Evolutionary conservation across 1,140 invertebrate genomes (phyloP), one percentile per base, ranked within the genome.

Genomic region (Uloborus diversus): DNA sequence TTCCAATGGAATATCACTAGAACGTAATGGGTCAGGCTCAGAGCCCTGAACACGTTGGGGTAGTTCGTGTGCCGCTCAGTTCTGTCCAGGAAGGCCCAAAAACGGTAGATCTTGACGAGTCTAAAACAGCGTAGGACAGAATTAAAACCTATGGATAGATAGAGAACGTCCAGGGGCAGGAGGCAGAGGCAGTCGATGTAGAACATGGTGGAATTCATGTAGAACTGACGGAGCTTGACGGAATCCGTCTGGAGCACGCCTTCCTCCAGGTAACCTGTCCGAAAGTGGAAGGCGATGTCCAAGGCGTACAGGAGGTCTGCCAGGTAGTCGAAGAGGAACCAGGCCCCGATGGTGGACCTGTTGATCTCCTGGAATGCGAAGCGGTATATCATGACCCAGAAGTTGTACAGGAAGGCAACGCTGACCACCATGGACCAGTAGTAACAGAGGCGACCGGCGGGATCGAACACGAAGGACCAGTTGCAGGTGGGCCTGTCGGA

Each of bases 1-100:
- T 99, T 99, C 96, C 96, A 99, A 90, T 99, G 97, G 89, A 98
- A 98, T 88, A 98, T 96, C 87, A 97, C 95, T 88, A 98, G 89
- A 84, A 98, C 91, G 89, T 97, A 98, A 90, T 98, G 96, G 86
- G 97, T 94, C 84, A 98, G 90, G 85, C 94, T 94, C 17, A 87
- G 92, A 76, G 95, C 96, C 82, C 96, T 92, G 89, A 98, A 96
- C 86, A 98, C 90, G 89, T 99, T 99, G 75, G 96, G 96, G 89
- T 98, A 99, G 88, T 98, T 99, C 57, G 96, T 99, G 87, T 99
- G 96, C 82, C 97, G 90, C 87, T 99, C 97, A 57, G 96, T 98
- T 76, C 96, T 90, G 88, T 99, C 97, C 92, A 99, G 94, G 87
- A 99, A 99, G 83, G 94, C 93, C 96, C 96, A 99, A 88, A 98